Percentiles rank a stretch among this genome's conserved stretches.
Conservation (phyloP, 1,140 invertebrate species). For the Drosophila takahashii region DNA sequence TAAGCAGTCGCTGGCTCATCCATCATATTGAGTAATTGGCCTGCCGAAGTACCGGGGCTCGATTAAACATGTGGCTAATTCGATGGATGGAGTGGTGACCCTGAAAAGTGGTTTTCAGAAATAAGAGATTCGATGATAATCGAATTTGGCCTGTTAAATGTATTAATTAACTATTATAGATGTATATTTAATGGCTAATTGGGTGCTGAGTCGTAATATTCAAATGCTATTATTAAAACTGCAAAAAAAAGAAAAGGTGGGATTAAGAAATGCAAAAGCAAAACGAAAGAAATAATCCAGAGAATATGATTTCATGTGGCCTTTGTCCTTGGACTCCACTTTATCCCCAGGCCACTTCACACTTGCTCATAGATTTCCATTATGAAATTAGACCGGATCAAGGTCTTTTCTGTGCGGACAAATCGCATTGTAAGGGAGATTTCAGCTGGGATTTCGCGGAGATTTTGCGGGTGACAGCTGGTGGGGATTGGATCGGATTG, state of each 20-base stretch:
- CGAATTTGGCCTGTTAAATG: no score
- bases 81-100: slow-evolving; percentile 22
- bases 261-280: background rate
- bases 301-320: background rate
- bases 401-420: slow-evolving; percentile 19
- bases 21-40: slow-evolving; percentile 54
- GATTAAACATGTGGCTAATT: slow-evolving; percentile 45
- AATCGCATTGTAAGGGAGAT: slow-evolving; percentile 43
- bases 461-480: slow-evolving; percentile 36
- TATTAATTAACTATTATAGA: no score
- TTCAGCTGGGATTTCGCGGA: slow-evolving; percentile 42
- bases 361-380: slow-evolving; percentile 13
- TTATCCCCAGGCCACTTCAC: background rate
- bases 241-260: no score
- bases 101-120: slow-evolving; percentile 8
- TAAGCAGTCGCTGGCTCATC: slow-evolving; percentile 27
- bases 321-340: background rate
- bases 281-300: background rate
- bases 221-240: no score
- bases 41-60: slow-evolving; percentile 4
- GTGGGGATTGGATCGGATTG: background rate
- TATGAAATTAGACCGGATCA: slow-evolving; percentile 32
- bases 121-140: no score
- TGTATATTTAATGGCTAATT: no score
- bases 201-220: no score